Evolutionary conservation across 2,797 vertebrate species (phyloP), one percentile per base, ranked within the genome.

Genomic region (Psittacula derbiana): DNA sequence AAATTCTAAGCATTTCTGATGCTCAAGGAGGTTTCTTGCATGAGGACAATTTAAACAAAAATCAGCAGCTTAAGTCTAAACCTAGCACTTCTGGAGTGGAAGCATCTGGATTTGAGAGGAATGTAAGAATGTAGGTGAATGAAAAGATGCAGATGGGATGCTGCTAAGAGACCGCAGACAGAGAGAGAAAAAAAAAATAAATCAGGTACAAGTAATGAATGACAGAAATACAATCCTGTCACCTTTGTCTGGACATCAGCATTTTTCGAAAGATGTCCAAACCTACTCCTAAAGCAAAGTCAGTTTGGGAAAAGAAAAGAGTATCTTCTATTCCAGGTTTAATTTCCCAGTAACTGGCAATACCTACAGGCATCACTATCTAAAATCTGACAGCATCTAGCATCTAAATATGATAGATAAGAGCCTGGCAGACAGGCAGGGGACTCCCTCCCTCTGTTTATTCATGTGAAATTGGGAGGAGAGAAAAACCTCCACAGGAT

Each of bases 341-440:
- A 91, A 94, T 96, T 96, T 97, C 57, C 64, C 73, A 73, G 90
- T 94, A 94, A 95, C 91, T 85, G 78, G 91, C 76, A 95, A 90
- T 95, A 95, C 92, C 95, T 96, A 96, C 91, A 90, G 95, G 80
- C 92, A 88, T 94, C 16, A 3, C 78, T 94, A 90, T 88, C 92
- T 95, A 94, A 76, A 95, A 97, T 93, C 91, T 93, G 95, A 95
- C 95, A 96, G 95, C 71, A 92, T 93, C 90, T 92, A 96, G 88
- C 82, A 93, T 96, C 95, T 95, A 97, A 95, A 96, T 95, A 97
- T 96, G 94, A 97, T 97, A 95, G 95, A 97, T 94, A 97, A 96
- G 88, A 96, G 91, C 67, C 76, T 93, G 78, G 93, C 44, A 96
- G 94, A 96, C 92, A 96, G 95, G 80, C 95, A 96, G 95, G 92